Base-by-base conservation (phyloP, 2,797 vertebrate species). In the Spinus olivaceus region DNA sequence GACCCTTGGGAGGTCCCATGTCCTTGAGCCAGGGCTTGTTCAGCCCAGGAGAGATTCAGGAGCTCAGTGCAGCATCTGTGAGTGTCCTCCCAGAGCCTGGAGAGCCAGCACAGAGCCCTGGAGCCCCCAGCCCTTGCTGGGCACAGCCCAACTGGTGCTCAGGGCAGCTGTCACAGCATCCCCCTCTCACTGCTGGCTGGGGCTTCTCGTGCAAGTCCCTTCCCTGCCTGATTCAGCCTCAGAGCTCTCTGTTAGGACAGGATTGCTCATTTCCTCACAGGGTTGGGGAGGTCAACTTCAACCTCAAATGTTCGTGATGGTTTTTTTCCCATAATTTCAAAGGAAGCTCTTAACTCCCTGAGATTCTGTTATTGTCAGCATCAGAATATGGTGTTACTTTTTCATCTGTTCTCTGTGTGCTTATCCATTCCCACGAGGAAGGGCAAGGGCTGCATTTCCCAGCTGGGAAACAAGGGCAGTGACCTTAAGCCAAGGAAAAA, bases 211-310 rank as follows among this genome's bases (percentile, higher is more conserved):
- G 66, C 46, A 28, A 28, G 32, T 41, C 80, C 9, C 37, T 14
- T 70, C 79, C 73, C 41, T 33, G 53, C 35, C 47, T 12, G 30
- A 25, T 54, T 67, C 85, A 71, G 54, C 81, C 77, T 25, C 0
- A 0, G 44, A 12, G 22, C 8, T 5, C 84, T 32, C 63, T 4
- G 3, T 23, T 33, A 8, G 2, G 28, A 28, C 0, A 0, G 53
- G n/a, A 77, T 92, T 85, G 13, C 86, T 93, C 82, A 35, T 83
- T 94, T 95, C 88, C 88, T 92, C 70, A 30, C 27, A 16, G 76
- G 71, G 41, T 0, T 15, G 22, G 54, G 30, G 35, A 90, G 59
- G 83, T 73, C 74, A 77, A 0, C 6, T 30, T 39, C 50, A 42
- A 41, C 42, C 47, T 24, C 82, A 21, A 32, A 28, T 1, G 4